Percentiles rank a stretch among this genome's conserved stretches.
phyloP scores from a whole-genome alignment of 2,888 invertebrate species.

The Troilus luridus region DNA sequence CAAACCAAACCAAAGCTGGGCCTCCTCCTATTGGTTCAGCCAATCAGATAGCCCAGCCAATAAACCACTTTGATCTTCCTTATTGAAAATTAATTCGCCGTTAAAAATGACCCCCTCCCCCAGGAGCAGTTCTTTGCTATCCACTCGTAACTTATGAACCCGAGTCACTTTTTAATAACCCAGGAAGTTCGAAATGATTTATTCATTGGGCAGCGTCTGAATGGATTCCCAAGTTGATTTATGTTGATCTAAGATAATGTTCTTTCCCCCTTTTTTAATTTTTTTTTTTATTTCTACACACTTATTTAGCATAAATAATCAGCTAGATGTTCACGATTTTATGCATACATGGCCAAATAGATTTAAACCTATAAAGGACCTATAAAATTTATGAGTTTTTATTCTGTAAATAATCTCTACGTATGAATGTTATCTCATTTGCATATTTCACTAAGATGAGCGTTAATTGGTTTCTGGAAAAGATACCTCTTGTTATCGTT shows the following conservation, averaged over 20 bases:
- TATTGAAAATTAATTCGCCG: not conserved
- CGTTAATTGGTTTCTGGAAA: too few species aligned
- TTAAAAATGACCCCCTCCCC: not conserved
- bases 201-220: not conserved
- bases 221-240: not conserved
- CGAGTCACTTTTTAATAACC: not conserved
- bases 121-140: not conserved
- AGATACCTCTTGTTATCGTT: too few species aligned
- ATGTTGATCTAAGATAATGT: not conserved
- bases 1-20: not conserved
- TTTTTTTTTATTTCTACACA: too few species aligned
- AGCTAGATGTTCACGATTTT: too few species aligned
- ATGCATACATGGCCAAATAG: too few species aligned
- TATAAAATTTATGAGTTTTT: too few species aligned
- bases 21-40: not conserved
- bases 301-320: too few species aligned
- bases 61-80: conserved; percentile 5
- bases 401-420: too few species aligned
- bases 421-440: too few species aligned
- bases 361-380: too few species aligned
- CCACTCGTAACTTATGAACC: not conserved
- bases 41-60: conserved; percentile 8
- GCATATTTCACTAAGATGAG: too few species aligned
- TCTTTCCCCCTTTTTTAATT: not conserved
- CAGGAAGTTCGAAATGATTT: not conserved